Conservation (phyloP, 2,888 invertebrate species). For the Spisula solida region DNA sequence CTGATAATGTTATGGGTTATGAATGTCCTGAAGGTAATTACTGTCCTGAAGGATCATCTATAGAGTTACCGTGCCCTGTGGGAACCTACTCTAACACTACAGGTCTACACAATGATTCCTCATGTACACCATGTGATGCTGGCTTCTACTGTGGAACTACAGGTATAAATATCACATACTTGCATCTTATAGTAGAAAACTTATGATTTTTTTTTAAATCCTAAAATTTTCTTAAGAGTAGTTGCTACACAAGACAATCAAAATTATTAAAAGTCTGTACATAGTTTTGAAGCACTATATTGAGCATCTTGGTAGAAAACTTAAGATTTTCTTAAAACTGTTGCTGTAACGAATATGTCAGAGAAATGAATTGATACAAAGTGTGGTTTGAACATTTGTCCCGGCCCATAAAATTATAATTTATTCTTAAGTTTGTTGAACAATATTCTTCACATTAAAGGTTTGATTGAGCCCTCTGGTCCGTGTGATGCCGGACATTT, state of each 20-base stretch:
- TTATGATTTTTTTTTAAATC: no score
- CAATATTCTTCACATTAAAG: constrained; percentile 64
- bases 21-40: constrained; percentile 83
- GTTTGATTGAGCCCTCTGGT: constrained; percentile 80
- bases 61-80: constrained; percentile 83
- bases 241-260: no score
- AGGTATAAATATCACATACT: constrained; percentile 73
- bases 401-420: no score
- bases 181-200: no score
- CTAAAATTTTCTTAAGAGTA: no score
- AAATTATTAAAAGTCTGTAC: no score
- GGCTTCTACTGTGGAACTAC: constrained; percentile 83
- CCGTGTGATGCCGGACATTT: constrained; percentile 82
- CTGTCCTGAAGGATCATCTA: constrained; percentile 83
- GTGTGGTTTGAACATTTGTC: no score
- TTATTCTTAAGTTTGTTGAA: neutral
- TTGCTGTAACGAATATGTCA: no score
- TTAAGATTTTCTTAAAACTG: no score
- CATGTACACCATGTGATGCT: constrained; percentile 83
- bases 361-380: no score
- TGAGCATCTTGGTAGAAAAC: no score
- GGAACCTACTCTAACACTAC: constrained; percentile 83
- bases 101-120: constrained; percentile 82
- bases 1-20: constrained; percentile 83
- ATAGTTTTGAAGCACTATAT: no score